Evolutionary conservation across 2,113 vertebrate genomes (phyloP).

Genomic region (Turdus rufiventris): DNA sequence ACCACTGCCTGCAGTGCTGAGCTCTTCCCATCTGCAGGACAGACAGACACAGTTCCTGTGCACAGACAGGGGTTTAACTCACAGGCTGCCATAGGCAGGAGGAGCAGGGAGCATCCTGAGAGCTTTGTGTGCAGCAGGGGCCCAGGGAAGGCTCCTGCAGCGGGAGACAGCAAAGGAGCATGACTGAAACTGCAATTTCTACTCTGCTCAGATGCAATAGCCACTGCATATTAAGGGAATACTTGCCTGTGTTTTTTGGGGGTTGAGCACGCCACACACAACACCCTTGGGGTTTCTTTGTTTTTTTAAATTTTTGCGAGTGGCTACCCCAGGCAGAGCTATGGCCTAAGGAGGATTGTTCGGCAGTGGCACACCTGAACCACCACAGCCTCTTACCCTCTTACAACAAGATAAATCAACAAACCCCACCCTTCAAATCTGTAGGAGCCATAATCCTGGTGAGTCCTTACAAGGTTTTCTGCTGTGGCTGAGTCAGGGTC

Average conservation of each 20-base stretch:
- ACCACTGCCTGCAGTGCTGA: background rate
- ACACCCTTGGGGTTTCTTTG: background rate
- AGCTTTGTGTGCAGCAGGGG: background rate
- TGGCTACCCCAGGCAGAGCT: background rate
- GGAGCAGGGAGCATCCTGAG: background rate
- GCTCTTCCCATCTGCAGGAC: background rate
- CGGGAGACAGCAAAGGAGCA: background rate
- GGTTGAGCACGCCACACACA: background rate
- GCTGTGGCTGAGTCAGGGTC: background rate
- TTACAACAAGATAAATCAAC: background rate
- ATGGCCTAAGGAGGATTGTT: background rate
- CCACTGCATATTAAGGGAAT: background rate
- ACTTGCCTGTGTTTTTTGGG: background rate
- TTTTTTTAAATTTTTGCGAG: fast-evolving
- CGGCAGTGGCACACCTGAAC: background rate
- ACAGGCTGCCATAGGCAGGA: background rate
- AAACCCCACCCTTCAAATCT: background rate
- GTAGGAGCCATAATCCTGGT: background rate
- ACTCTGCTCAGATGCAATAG: background rate
- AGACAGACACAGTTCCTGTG: background rate
- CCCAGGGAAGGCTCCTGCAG: too few relatives aligned
- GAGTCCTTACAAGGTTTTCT: background rate
- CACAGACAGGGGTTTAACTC: too few relatives aligned
- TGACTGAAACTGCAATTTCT: background rate
- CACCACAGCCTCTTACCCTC: background rate